Base-by-base conservation (phyloP, 2,113 vertebrate species). In the Hepsetus odoe region DNA sequence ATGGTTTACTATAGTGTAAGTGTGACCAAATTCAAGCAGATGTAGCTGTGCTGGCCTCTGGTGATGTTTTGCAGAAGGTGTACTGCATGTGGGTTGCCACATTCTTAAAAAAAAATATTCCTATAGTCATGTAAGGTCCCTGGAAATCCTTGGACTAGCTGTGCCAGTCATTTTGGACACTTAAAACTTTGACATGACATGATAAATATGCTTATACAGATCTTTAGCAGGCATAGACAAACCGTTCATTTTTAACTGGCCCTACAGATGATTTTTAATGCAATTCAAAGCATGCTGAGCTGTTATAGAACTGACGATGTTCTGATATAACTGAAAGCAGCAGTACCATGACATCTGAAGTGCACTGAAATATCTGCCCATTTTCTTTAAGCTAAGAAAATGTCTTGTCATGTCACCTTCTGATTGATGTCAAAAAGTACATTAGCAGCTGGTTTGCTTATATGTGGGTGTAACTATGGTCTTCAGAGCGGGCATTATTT, bases 141-240 rank as follows among this genome's bases (percentile, higher is more conserved):
- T n/a, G 22, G 70, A 64, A 65, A 80, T 75, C 56, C 53, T 38
- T 32, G n/a, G 35, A n/a, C 3, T n/a, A 62, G 72, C 59, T 30
- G 18, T 2, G 53, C 30, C 32, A 76, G 75, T 75, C 74, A 56
- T 86, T 82, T 84, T 84, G 65, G 72, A 79, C 24, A 6, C 53
- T 12, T 10, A 24, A 65, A 51, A 16, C 53, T 61, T 67, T 40
- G n/a, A n/a, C n/a, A n/a, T 75, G 83, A 70, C 73, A 77, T 73
- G 44, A 62, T 82, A 32, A 33, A 28, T 2, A 13, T 13, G 11
- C 55, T 12, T 1, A 58, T 28, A 12, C 55, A 26, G 22, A 26
- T 58, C 1, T 24, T 58, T 58, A 28, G 55, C 26, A 58, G 10
- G 28, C 8, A 10, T 28, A 12, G 12, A 28, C 10, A 58, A 58